Evolutionary conservation across 2,888 invertebrate species (phyloP).

Genomic region (Xestoiulus laeticollis): DNA sequence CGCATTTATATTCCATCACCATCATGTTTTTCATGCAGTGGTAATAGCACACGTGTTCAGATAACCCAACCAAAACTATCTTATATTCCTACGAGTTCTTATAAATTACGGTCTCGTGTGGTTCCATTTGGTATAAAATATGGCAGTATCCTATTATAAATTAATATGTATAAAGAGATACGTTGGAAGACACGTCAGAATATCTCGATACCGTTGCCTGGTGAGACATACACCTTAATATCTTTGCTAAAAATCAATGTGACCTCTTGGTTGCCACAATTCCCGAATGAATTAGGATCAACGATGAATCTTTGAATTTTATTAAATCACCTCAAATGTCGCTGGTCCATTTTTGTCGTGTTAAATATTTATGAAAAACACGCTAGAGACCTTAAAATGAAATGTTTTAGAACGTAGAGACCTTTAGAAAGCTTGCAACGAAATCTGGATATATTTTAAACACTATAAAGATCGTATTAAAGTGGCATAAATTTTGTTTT

Average conservation of each 20-base stretch:
- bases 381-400: too few relatives aligned
- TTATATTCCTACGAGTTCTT: neutral
- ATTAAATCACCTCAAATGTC: neutral
- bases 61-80: neutral
- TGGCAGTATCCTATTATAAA: neutral
- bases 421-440: too few relatives aligned
- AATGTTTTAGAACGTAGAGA: too few relatives aligned
- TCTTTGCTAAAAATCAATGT: neutral
- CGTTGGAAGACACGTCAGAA: neutral
- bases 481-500: too few relatives aligned
- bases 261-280: neutral
- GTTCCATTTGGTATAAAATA: neutral
- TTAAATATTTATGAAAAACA: neutral
- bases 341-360: neutral
- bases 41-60: slow-evolving; percentile 29
- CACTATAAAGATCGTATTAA: too few relatives aligned
- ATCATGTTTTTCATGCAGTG: slow-evolving; percentile 6
- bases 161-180: neutral
- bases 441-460: too few relatives aligned
- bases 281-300: neutral
- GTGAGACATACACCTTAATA: too few relatives aligned
- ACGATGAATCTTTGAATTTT: neutral
- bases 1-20: slow-evolving; percentile 23
- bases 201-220: neutral
- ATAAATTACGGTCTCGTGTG: neutral